A percentile compares a stretch with the other conserved stretches of the same genome.
These are phyloP conservation scores for Eulacestoma nigropectus DNA, from an alignment of 2,113 vertebrate species.

Conservation along the genomic window DNA sequence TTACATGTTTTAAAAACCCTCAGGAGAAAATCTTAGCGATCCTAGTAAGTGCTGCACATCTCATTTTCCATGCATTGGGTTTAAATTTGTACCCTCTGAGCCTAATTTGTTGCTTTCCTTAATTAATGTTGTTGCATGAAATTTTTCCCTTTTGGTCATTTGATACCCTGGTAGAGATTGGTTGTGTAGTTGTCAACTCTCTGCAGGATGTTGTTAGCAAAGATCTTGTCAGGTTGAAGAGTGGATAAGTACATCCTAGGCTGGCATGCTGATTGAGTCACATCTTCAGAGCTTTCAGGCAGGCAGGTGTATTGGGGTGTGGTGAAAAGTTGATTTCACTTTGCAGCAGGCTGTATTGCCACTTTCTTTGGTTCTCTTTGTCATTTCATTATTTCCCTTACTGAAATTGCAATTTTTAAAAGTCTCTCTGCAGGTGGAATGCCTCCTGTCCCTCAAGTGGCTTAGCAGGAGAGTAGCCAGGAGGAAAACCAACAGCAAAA, in stretches of 20 bases:
- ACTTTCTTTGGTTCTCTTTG: background rate
- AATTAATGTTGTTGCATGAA: background rate
- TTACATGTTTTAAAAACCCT: background rate
- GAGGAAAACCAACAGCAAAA: constrained; percentile 83
- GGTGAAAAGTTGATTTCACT: background rate
- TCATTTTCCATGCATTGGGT: background rate
- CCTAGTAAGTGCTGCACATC: background rate
- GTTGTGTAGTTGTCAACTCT: background rate
- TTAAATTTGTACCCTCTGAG: background rate
- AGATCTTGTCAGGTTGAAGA: background rate
- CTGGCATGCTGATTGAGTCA: background rate
- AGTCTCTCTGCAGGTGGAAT: constrained; percentile 78
- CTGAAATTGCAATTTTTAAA: background rate
- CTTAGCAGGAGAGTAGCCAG: constrained; percentile 80
- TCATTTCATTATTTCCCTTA: background rate
- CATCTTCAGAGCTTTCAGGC: background rate
- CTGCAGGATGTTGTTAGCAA: background rate
- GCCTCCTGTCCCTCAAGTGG: constrained; percentile 75
- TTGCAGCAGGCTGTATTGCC: background rate
- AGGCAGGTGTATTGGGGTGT: background rate
- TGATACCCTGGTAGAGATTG: background rate
- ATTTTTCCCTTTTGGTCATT: background rate
- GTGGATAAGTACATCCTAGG: background rate
- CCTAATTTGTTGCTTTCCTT: constrained; percentile 1
- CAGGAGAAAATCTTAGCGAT: background rate